These are phyloP conservation scores for Drosophila yakuba DNA, from an alignment of 1,140 invertebrate genomes.

Conservation along the genomic window DNA sequence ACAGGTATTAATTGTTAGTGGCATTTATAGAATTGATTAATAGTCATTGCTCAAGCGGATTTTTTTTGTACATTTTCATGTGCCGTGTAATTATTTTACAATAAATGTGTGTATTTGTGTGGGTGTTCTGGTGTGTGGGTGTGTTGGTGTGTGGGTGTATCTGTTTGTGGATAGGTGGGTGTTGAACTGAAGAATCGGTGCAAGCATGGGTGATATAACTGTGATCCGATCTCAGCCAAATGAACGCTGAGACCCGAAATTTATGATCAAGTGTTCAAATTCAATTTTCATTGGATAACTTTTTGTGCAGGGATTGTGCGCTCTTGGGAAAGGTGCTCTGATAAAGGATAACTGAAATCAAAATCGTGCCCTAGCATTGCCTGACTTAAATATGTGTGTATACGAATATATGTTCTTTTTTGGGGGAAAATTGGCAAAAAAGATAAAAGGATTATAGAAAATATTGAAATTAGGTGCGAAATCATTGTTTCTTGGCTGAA, in stretches of 20 bases:
- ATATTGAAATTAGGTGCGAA: slow-evolving; percentile 14
- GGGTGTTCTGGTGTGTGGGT: slow-evolving; percentile 25
- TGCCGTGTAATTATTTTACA: slow-evolving; percentile 61
- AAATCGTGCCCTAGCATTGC: slow-evolving; percentile 40
- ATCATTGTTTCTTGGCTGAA: slow-evolving; percentile 37
- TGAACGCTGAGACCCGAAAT: slow-evolving; percentile 16
- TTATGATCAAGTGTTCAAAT: slow-evolving; percentile 23
- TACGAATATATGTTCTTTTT: neutral
- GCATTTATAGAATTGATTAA: slow-evolving; percentile 55
- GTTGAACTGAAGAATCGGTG: slow-evolving; percentile 33
- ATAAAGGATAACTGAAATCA: slow-evolving; percentile 28
- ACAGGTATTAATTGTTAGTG: slow-evolving; percentile 28
- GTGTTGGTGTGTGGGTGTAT: slow-evolving; percentile 18
- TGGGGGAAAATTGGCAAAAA: slow-evolving; percentile 12
- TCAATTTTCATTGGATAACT: slow-evolving; percentile 34
- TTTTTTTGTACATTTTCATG: slow-evolving; percentile 35
- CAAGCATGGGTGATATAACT: slow-evolving; percentile 61
- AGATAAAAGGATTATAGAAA: slow-evolving; percentile 25
- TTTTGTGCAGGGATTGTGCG: slow-evolving; percentile 44
- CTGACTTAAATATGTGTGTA: slow-evolving; percentile 33
- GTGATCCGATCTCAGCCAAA: slow-evolving; percentile 26
- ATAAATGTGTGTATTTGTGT: slow-evolving; percentile 23
- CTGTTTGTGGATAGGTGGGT: slow-evolving; percentile 26
- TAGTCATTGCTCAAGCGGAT: slow-evolving; percentile 66
- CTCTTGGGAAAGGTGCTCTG: slow-evolving; percentile 40